A percentile compares a stretch with the other conserved stretches of the same genome.
phyloP scores from a whole-genome alignment of 2,113 vertebrate genomes.

The Lophura nycthemera region DNA sequence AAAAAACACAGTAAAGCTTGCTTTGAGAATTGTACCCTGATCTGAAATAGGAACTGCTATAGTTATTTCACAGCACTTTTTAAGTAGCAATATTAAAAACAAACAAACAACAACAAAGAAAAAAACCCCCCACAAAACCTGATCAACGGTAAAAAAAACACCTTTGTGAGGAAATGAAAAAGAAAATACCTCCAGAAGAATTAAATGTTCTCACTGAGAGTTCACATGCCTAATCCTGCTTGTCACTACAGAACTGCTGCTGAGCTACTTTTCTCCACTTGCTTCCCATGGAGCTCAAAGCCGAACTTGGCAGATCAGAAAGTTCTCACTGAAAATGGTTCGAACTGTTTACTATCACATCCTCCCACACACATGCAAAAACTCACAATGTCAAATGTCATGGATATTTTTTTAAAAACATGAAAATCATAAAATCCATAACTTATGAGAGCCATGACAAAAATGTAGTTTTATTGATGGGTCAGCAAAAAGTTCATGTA shows the following conservation, averaged over 20 bases:
- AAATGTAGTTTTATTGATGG: slow-evolving; percentile 16
- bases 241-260: slow-evolving; percentile 50
- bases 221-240: slow-evolving; percentile 12
- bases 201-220: slow-evolving; percentile 18
- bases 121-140: background rate
- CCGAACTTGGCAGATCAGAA: slow-evolving; percentile 45
- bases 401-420: background rate
- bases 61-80: background rate
- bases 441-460: background rate
- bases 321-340: slow-evolving; percentile 49
- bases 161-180: background rate
- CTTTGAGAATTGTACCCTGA: background rate
- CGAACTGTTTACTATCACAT: slow-evolving; percentile 43
- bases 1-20: background rate
- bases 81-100: background rate
- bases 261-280: slow-evolving; percentile 36
- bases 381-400: slow-evolving; percentile 5
- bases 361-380: slow-evolving; percentile 37
- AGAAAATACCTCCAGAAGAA: slow-evolving; percentile 11
- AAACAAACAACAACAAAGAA: background rate
- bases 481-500: background rate
- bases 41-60: background rate
- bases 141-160: background rate
- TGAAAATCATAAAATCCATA: background rate
- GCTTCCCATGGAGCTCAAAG: slow-evolving; percentile 50